Conservation (phyloP, 2,113 vertebrate genomes). For the Passer montanus region DNA sequence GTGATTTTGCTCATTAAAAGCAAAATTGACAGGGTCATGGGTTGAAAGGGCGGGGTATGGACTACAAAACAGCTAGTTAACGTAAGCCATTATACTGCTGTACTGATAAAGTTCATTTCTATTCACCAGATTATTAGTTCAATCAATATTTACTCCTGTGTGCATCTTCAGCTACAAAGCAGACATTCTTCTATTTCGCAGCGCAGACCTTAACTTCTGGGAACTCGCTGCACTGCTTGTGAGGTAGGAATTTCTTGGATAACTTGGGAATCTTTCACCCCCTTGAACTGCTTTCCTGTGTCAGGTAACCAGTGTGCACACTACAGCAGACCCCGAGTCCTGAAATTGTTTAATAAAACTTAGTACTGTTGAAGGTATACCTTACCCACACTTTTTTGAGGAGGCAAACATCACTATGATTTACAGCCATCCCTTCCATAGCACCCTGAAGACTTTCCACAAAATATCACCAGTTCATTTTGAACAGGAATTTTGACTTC, state of each 20-base stretch:
- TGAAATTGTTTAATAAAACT: not conserved
- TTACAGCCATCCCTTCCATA: not conserved
- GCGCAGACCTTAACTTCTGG: slow-evolving; percentile 54
- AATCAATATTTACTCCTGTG: slow-evolving; percentile 79
- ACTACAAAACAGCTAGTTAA: slow-evolving; percentile 71
- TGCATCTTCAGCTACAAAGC: slow-evolving; percentile 67
- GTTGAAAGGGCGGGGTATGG: slow-evolving; percentile 75
- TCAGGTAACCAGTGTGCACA: not conserved
- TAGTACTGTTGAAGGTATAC: slow-evolving; percentile 24
- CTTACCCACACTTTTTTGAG: not conserved
- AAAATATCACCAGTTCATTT: not conserved
- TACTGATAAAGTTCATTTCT: slow-evolving; percentile 75
- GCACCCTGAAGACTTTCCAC: not conserved
- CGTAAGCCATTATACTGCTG: slow-evolving; percentile 69
- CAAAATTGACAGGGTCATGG: slow-evolving; percentile 54
- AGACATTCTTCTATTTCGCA: slow-evolving; percentile 66
- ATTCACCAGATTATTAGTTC: slow-evolving; percentile 76
- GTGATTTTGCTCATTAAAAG: slow-evolving; percentile 73
- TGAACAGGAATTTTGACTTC: not conserved
- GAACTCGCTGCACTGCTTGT: slow-evolving; percentile 62
- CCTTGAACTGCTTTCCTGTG: slow-evolving; percentile 4
- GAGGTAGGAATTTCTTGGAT: slow-evolving; percentile 46
- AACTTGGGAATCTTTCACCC: slow-evolving; percentile 19
- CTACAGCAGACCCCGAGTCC: not conserved
- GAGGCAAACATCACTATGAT: not conserved